Conservation (phyloP, 2,888 invertebrate species). For the Apamea monoglypha region DNA sequence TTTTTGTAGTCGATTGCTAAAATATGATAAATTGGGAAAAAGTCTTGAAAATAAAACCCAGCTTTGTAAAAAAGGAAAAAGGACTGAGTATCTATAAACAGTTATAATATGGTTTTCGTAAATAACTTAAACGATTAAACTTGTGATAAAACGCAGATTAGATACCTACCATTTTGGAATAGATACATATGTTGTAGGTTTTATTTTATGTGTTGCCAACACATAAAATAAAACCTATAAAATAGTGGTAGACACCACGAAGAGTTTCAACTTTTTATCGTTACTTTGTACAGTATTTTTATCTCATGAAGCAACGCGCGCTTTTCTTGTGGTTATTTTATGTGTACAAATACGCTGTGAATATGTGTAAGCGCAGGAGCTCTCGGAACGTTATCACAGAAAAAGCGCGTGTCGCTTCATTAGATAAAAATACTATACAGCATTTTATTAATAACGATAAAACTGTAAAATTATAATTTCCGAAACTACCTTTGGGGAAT, state of each 20-base stretch:
- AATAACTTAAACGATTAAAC: neutral
- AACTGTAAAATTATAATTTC: neutral
- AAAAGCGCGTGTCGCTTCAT: too few relatives aligned
- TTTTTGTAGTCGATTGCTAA: neutral
- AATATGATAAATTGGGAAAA: conserved; percentile 10
- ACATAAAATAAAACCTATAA: conserved; percentile 1
- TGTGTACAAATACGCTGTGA: too few relatives aligned
- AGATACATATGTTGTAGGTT: neutral
- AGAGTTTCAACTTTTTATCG: neutral
- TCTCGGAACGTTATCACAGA: too few relatives aligned
- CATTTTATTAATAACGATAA: neutral
- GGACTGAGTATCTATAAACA: neutral
- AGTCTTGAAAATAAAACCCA: neutral
- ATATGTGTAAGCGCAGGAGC: too few relatives aligned
- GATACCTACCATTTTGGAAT: too few relatives aligned
- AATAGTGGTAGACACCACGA: neutral
- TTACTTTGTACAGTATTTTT: neutral
- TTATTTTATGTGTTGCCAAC: too few relatives aligned
- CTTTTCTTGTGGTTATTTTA: neutral
- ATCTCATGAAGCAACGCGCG: neutral
- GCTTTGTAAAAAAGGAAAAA: neutral
- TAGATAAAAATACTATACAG: too few relatives aligned
- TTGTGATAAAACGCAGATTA: neutral
- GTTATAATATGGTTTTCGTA: neutral
- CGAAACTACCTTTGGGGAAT: neutral